phyloP scores from a whole-genome alignment of 1,140 invertebrate genomes.

The Zaprionus tsacasi region DNA sequence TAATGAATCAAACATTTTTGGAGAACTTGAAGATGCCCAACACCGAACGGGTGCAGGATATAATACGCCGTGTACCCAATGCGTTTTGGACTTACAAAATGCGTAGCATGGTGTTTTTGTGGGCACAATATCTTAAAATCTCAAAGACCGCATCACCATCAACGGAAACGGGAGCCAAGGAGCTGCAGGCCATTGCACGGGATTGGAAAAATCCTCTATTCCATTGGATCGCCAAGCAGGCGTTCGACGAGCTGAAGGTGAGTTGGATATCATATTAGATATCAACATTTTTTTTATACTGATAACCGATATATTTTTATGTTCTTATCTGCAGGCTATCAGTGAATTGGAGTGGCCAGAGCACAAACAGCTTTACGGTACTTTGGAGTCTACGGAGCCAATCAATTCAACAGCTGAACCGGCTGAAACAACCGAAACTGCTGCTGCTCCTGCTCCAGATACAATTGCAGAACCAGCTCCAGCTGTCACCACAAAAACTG shows the following conservation, averaged over 20 bases:
- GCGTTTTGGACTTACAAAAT: constrained; percentile 66
- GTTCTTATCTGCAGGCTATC: constrained; percentile 46
- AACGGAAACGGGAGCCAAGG: constrained; percentile 40
- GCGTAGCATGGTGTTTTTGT: constrained; percentile 67
- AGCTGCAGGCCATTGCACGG: constrained; percentile 53
- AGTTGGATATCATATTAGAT: background rate
- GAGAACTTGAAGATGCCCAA: constrained; percentile 60
- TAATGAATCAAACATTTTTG: constrained; percentile 68
- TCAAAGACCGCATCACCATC: constrained; percentile 22
- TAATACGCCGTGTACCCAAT: constrained; percentile 62
- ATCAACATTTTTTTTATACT: background rate
- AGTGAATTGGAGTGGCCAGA: constrained; percentile 67
- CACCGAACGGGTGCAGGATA: constrained; percentile 50
- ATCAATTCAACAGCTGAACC: constrained; percentile 1
- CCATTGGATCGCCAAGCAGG: constrained; percentile 73
- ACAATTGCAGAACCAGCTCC: background rate
- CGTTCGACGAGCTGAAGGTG: constrained; percentile 61
- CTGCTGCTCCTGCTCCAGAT: background rate
- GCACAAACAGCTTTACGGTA: constrained; percentile 37
- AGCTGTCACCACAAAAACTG: background rate
- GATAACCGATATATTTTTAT: background rate
- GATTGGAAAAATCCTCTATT: constrained; percentile 65
- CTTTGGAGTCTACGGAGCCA: constrained; percentile 25
- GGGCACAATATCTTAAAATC: constrained; percentile 58
- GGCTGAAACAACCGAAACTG: background rate